Percentiles rank a stretch among this genome's conserved stretches.
phyloP scores from a whole-genome alignment of 2,113 vertebrate genomes.

The Falcunculus frontatus region DNA sequence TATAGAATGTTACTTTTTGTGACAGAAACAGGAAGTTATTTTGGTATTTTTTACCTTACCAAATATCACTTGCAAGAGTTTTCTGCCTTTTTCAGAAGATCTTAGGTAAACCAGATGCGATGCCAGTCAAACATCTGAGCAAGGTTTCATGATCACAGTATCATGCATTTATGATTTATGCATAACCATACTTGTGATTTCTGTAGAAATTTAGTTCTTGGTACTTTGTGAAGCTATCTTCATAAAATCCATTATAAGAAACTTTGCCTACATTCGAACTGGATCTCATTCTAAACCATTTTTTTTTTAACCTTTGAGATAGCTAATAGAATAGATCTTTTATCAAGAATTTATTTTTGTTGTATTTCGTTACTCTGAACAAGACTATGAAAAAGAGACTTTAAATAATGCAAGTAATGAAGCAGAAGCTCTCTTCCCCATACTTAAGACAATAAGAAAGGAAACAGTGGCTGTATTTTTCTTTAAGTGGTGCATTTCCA shows the following conservation, averaged over 20 bases:
- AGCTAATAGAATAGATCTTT: background rate
- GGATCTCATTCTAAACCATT: background rate
- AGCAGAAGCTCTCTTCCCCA: background rate
- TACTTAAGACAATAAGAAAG: background rate
- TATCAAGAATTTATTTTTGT: background rate
- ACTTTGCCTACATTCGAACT: background rate
- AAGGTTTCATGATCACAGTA: background rate
- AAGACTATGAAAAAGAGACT: background rate
- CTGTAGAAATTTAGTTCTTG: background rate
- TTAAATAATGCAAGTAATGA: background rate
- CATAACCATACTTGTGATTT: background rate
- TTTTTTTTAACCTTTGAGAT: background rate
- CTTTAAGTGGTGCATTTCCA: background rate
- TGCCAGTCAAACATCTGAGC: background rate
- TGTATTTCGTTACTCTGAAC: background rate
- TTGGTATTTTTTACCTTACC: background rate
- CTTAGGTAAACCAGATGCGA: background rate
- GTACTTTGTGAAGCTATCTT: background rate
- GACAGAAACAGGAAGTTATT: background rate
- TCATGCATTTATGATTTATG: background rate
- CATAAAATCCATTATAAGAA: background rate
- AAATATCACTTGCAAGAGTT: background rate
- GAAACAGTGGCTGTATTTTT: background rate
- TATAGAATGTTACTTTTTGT: background rate
- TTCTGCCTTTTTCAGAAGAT: background rate